Conservation (phyloP, 2,888 invertebrate species). For the Orchesella flavescens region DNA sequence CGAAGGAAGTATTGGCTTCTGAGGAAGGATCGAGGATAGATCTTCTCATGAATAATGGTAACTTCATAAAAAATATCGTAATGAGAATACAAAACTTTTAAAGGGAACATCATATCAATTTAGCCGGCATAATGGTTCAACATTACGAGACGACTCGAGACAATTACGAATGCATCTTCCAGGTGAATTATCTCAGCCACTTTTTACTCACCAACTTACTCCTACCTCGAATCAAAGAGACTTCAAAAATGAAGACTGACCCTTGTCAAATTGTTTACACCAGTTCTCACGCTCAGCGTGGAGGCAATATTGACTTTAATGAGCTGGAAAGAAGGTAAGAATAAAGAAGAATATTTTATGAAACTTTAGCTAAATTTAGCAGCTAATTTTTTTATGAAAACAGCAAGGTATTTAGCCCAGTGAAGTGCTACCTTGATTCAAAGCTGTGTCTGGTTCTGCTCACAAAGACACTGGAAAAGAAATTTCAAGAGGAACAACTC, state of each 20-base stretch:
- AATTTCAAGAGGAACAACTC: slow-evolving; percentile 77
- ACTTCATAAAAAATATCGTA: too few relatives aligned
- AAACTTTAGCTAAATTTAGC: background rate
- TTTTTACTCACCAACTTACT: slow-evolving; percentile 87
- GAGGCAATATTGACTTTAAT: slow-evolving; percentile 83
- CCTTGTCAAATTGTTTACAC: slow-evolving; percentile 87
- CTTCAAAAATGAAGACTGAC: slow-evolving; percentile 77
- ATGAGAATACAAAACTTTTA: too few relatives aligned
- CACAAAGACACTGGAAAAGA: slow-evolving; percentile 79
- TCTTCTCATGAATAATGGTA: slow-evolving; percentile 38
- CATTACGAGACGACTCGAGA: slow-evolving; percentile 85
- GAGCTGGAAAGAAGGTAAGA: slow-evolving; percentile 79
- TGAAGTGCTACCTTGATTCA: slow-evolving; percentile 84
- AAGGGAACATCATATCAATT: too few relatives aligned
- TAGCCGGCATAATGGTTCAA: slow-evolving; percentile 93
- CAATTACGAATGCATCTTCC: slow-evolving; percentile 89
- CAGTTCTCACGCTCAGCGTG: slow-evolving; percentile 85
- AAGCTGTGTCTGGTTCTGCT: slow-evolving; percentile 86
- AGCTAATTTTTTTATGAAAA: background rate
- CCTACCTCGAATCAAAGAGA: slow-evolving; percentile 82
- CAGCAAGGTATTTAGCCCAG: slow-evolving; percentile 48
- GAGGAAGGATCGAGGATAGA: slow-evolving; percentile 32
- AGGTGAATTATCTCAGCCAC: slow-evolving; percentile 89
- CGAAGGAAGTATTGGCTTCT: slow-evolving; percentile 40
- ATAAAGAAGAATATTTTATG: background rate